These are phyloP conservation scores for Tridacna gigas DNA, from an alignment of 2,888 invertebrate genomes.

Conservation along the genomic window DNA sequence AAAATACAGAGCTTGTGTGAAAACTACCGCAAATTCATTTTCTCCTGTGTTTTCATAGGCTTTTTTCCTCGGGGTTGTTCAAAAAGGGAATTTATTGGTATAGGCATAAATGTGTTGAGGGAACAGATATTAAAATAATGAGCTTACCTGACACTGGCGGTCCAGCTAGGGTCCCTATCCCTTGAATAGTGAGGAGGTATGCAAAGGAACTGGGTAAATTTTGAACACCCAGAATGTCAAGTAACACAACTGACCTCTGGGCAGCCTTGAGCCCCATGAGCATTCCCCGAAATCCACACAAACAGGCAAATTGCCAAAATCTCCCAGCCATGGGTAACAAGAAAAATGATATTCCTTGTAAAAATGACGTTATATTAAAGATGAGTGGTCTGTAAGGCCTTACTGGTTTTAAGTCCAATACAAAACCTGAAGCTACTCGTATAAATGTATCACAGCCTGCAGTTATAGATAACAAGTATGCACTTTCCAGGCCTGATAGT, in stretches of 20 bases:
- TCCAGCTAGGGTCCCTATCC: constrained; percentile 48
- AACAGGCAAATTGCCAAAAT: constrained; percentile 46
- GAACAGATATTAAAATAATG: too few species aligned
- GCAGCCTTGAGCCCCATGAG: constrained; percentile 43
- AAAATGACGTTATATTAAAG: constrained; percentile 70
- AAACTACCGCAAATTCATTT: too few species aligned
- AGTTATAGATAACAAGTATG: constrained; percentile 68
- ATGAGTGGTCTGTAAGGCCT: constrained; percentile 66
- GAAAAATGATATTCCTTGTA: constrained; percentile 63
- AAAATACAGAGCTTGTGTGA: too few species aligned
- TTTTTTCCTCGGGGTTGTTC: too few species aligned
- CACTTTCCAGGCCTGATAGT: constrained; percentile 64
- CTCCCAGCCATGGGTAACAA: constrained; percentile 61
- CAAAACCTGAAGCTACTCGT: constrained; percentile 68
- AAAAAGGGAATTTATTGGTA: too few species aligned
- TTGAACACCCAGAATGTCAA: constrained; percentile 58
- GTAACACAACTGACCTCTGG: constrained; percentile 51
- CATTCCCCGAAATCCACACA: constrained; percentile 53
- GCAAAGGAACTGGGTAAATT: constrained; percentile 56
- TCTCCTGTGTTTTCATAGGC: too few species aligned
- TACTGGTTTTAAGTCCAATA: constrained; percentile 68
- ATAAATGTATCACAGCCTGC: constrained; percentile 72
- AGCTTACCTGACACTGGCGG: constrained; percentile 52
- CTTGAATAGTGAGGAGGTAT: constrained; percentile 37
- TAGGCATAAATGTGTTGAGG: too few species aligned